These are phyloP conservation scores for Leptobrachium leishanense DNA, from an alignment of 2,113 vertebrate species.

Conservation along the genomic window DNA sequence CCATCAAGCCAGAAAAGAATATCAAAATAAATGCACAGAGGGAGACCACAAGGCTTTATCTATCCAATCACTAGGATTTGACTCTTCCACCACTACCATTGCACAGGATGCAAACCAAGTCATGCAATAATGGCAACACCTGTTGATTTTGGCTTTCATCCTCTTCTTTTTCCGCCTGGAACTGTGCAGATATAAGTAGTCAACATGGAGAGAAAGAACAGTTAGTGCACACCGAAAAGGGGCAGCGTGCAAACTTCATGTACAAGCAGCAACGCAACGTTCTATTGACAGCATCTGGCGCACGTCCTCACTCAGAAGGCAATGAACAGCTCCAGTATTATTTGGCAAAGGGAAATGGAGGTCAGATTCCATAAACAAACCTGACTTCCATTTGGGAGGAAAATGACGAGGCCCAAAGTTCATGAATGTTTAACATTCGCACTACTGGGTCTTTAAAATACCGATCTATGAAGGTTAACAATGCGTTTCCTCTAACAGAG, in stretches of 20 bases:
- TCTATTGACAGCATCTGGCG: no score
- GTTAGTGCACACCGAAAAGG: conserved; percentile 42
- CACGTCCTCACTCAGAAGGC: no score
- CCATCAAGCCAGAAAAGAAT: conserved; percentile 45
- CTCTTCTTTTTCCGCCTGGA: conserved; percentile 65
- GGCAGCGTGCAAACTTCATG: conserved; percentile 12
- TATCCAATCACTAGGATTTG: conserved; percentile 14
- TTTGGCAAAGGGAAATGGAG: no score
- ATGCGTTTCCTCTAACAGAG: no score
- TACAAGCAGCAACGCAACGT: no score
- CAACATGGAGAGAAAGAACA: conserved; percentile 49
- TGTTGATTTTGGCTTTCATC: conserved; percentile 59
- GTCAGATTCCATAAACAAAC: no score
- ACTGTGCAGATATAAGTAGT: conserved; percentile 49
- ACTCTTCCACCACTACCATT: conserved; percentile 48
- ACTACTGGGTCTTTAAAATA: no score
- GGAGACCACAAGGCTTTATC: conserved; percentile 49
- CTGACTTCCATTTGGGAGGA: no score
- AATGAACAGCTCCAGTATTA: no score
- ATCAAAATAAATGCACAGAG: conserved; percentile 51
- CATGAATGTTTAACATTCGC: no score
- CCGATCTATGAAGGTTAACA: no score
- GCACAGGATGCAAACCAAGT: conserved; percentile 27
- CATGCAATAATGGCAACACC: conserved; percentile 59
- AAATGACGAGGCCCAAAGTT: no score